Conservation (phyloP, 2,797 vertebrate genomes). For the Liasis olivaceus region DNA sequence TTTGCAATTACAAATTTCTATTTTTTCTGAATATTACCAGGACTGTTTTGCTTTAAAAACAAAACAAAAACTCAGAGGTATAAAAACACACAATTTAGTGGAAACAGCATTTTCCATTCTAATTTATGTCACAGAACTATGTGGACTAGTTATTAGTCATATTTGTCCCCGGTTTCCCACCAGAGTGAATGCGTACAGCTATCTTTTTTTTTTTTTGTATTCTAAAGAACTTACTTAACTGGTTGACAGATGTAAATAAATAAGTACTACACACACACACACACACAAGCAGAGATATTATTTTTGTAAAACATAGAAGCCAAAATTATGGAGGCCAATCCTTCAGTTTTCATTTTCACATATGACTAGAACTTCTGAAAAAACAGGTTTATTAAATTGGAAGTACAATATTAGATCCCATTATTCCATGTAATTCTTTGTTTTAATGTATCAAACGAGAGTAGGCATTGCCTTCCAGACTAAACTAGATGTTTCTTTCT, state of each 20-base stretch:
- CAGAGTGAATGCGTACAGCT: constrained; percentile 30
- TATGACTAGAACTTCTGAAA: constrained; percentile 24
- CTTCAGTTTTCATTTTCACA: constrained; percentile 5
- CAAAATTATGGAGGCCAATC: background rate
- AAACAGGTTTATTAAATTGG: constrained; percentile 11
- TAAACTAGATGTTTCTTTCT: background rate
- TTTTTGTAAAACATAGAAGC: constrained; percentile 5
- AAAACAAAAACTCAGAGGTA: no score
- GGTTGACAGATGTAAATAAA: constrained; percentile 45
- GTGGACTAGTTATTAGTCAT: constrained; percentile 34
- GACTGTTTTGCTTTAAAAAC: background rate
- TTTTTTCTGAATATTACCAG: background rate
- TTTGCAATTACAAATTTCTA: constrained; percentile 46
- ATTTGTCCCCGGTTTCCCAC: constrained; percentile 20
- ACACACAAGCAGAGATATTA: background rate
- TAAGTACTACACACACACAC: background rate
- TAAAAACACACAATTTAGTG: constrained; percentile 26
- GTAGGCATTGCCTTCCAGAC: background rate
- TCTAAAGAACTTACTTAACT: constrained; percentile 1
- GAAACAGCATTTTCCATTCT: constrained; percentile 61
- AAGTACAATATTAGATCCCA: background rate
- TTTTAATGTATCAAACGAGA: background rate
- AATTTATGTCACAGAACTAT: constrained; percentile 54
- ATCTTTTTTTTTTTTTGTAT: constrained; percentile 10
- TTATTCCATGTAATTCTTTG: constrained; percentile 13